These are phyloP conservation scores for Palloptera scutellata DNA, from an alignment of 2,888 invertebrate species.

Conservation along the genomic window DNA sequence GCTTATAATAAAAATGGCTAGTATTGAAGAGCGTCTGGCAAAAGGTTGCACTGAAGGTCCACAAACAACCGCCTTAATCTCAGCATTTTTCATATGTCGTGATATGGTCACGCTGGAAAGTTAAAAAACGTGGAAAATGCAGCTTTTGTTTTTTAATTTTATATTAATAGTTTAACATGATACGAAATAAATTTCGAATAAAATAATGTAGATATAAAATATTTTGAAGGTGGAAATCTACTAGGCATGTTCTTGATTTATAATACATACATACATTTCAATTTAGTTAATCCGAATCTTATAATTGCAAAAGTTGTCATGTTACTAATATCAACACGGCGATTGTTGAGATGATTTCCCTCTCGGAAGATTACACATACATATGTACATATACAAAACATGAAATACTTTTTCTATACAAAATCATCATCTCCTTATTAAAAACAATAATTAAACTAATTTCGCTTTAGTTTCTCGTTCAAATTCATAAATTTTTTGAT, in stretches of 20 bases:
- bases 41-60: slow-evolving; percentile 89
- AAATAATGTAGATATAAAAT: not conserved
- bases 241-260: no score
- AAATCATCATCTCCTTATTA: no score
- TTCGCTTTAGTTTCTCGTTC: slow-evolving; percentile 27
- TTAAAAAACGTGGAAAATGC: slow-evolving; percentile 30
- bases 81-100: slow-evolving; percentile 84
- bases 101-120: slow-evolving; percentile 65
- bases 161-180: not conserved
- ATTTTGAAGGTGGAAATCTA: not conserved
- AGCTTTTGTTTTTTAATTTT: no score
- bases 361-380: no score
- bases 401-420: no score
- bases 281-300: no score
- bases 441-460: no score
- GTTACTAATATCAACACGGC: no score
- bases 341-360: no score
- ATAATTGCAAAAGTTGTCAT: no score
- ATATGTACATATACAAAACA: no score
- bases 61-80: slow-evolving; percentile 87
- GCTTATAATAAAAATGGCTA: slow-evolving; percentile 86
- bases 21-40: slow-evolving; percentile 86
- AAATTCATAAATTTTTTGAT: slow-evolving; percentile 45
- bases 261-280: no score
- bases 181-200: not conserved